These are phyloP conservation scores for Scaptomyza cyrtandrae DNA, from an alignment of 2,888 invertebrate species.

Conservation along the genomic window DNA sequence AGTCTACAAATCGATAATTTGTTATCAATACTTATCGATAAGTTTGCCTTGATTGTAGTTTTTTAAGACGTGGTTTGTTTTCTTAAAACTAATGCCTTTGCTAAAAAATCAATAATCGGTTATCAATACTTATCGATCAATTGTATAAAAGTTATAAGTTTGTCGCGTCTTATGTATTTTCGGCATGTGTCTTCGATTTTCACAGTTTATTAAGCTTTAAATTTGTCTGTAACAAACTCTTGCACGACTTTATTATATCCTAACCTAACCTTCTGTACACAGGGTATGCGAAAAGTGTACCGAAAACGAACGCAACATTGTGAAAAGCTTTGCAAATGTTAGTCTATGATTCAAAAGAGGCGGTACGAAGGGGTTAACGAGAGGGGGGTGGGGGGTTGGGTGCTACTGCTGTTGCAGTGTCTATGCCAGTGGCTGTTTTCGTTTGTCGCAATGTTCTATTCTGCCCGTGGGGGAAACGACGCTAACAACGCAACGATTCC, in stretches of 20 bases:
- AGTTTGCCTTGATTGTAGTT: no score
- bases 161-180: no score
- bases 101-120: no score
- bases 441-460: slow-evolving; percentile 4
- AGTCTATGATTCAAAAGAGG: slow-evolving; percentile 3
- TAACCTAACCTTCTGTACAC: neutral
- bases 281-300: slow-evolving; percentile 16
- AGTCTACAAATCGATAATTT: no score
- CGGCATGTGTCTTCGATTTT: no score
- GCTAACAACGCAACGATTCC: slow-evolving; percentile 57
- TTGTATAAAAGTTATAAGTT: no score
- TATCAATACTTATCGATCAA: no score
- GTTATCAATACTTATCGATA: neutral
- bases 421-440: slow-evolving; percentile 13
- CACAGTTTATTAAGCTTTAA: no score
- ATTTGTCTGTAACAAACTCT: no score
- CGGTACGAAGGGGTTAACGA: neutral
- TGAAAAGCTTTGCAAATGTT: slow-evolving; percentile 36
- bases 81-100: no score
- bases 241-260: neutral
- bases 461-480: slow-evolving; percentile 39
- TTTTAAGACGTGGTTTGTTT: no score
- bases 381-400: neutral
- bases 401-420: slow-evolving; percentile 24
- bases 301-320: slow-evolving; percentile 38